A percentile compares a stretch with the other conserved stretches of the same genome.
Evolutionary conservation across 2,888 invertebrate genomes (phyloP).

Genomic region (Drosophila rellima): DNA sequence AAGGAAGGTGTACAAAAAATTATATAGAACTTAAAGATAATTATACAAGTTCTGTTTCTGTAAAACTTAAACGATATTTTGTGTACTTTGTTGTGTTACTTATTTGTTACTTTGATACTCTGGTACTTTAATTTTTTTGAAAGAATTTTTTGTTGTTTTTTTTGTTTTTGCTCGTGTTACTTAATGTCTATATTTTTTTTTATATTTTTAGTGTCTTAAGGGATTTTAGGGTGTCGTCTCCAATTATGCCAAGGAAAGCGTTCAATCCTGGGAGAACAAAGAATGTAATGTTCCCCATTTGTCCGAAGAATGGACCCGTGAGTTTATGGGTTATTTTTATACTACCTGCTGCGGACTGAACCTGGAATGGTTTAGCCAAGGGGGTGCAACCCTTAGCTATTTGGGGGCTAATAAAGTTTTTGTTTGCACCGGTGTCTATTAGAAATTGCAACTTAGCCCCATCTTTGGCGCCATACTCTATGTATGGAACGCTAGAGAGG

Average conservation of each 20-base stretch:
- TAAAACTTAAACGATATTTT: too few species aligned
- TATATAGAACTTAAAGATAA: too few species aligned
- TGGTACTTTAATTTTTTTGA: too few species aligned
- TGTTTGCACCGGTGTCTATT: too few species aligned
- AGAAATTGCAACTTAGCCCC: constrained; percentile 8
- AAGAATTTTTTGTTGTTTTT: too few species aligned
- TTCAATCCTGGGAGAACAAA: constrained; percentile 1
- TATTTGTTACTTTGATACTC: too few species aligned
- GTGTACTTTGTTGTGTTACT: too few species aligned
- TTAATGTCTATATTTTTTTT: too few species aligned
- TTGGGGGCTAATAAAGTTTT: constrained; percentile 16
- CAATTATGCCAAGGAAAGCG: constrained; percentile 6
- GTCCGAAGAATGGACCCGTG: neutral
- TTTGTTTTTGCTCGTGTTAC: too few species aligned
- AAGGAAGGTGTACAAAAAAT: too few species aligned
- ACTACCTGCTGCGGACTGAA: neutral
- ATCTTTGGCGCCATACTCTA: constrained; percentile 13
- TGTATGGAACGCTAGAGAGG: constrained; percentile 28
- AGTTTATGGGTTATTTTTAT: neutral
- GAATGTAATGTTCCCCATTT: neutral
- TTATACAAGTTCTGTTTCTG: too few species aligned
- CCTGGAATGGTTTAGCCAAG: neutral
- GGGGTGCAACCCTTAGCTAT: constrained; percentile 1
- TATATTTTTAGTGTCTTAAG: neutral
- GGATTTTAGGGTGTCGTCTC: constrained; percentile 1